A percentile compares a stretch with the other conserved stretches of the same genome.
Conservation (phyloP, 2,888 invertebrate genomes). For the Ochlodes sylvanus region DNA sequence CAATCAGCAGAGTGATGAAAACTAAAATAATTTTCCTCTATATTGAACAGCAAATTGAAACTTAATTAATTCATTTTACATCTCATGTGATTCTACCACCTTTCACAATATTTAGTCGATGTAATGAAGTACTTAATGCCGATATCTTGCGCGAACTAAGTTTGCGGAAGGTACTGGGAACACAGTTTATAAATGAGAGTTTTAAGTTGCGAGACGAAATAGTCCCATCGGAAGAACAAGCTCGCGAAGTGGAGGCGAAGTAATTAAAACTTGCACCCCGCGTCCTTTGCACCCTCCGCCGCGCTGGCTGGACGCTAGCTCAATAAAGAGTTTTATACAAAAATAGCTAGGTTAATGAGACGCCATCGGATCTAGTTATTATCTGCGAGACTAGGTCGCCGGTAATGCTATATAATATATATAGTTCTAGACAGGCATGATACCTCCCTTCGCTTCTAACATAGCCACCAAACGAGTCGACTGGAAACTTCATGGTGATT, state of each 20-base stretch:
- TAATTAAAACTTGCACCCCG: conserved; percentile 76
- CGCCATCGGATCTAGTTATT: conserved; percentile 34
- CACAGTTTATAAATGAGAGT: conserved; percentile 71
- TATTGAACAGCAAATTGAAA: too few relatives aligned
- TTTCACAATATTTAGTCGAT: conserved; percentile 26
- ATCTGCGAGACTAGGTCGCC: conserved; percentile 19
- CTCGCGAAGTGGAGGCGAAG: conserved; percentile 69
- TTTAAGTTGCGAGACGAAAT: conserved; percentile 71
- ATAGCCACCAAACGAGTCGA: too few relatives aligned
- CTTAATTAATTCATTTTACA: too few relatives aligned
- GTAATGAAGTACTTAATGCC: conserved; percentile 40
- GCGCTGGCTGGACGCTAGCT: conserved; percentile 48
- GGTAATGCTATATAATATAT: too few relatives aligned
- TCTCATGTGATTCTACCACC: neutral
- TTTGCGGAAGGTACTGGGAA: conserved; percentile 58
- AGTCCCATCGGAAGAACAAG: conserved; percentile 67
- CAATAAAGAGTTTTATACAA: conserved; percentile 37
- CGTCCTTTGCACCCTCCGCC: conserved; percentile 45
- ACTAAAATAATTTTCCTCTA: too few relatives aligned
- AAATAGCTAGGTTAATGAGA: conserved; percentile 33
- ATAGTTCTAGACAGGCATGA: too few relatives aligned
- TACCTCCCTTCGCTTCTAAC: too few relatives aligned
- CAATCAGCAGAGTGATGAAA: too few relatives aligned
- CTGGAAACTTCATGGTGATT: too few relatives aligned
- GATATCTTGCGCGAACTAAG: conserved; percentile 56